Evolutionary conservation across 2,888 invertebrate genomes (phyloP), one percentile per base, ranked within the genome.

Genomic region (Melanargia galathea): DNA sequence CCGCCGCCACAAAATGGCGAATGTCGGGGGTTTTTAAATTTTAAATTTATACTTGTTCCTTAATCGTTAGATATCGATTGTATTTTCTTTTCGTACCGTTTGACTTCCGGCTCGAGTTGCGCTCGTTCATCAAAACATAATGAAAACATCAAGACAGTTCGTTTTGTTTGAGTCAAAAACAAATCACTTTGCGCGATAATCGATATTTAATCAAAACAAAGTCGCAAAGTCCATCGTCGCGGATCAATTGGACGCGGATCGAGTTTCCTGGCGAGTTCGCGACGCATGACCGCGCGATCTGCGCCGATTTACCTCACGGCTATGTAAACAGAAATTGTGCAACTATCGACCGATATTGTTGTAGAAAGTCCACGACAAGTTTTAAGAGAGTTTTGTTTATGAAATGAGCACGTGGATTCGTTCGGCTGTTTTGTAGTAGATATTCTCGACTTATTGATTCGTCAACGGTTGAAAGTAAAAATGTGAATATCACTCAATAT

Each of bases 191-290:
- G 52, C 40, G 52, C 67, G 56, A 80, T 79, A 83, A 86, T 83
- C 77, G 78, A 77, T 78, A 75, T 75, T 75, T 73, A 79, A 83
- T 82, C 79, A 81, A 83, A 80, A 75, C 77, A 75, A 78, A 79
- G 64, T 68, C 69, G 74, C 67, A 72, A 71, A 74, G 75, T 76
- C 78, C 74, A 75, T 76, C 80, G 78, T 67, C 69, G 70, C 78
- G 73, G 81, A 87, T 83, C 80, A 77, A 83, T 86, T 82, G 64
- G 76, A 67, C 61, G 69, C 78, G 72, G 72, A 73, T 73, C 60
- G 56, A 63, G 61, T 73, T 74, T 63, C 63, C 54, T 63, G 63
- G 49, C 20, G 55, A 33, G 55, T 52, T 59, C 66, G 57, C 62
- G 60, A 65, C 70, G 70, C 65, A 79, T 80, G 59, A 67, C 62